A percentile compares a stretch with the other conserved stretches of the same genome.
Evolutionary conservation across 2,113 vertebrate genomes (phyloP).

Genomic region (Eulacestoma nigropectus): DNA sequence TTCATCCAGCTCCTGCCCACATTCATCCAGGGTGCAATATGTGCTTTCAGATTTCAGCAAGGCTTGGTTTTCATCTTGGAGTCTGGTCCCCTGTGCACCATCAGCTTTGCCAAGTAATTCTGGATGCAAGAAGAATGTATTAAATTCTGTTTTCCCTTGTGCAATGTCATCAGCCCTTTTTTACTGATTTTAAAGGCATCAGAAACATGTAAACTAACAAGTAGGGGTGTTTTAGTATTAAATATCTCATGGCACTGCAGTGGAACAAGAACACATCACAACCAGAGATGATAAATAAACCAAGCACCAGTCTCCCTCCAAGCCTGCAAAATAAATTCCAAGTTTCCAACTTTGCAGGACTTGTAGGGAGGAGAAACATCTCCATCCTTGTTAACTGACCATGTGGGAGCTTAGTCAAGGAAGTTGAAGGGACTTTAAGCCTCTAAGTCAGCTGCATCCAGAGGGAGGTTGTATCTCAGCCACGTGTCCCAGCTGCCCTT

Average conservation of each 20-base stretch:
- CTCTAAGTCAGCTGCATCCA: not conserved
- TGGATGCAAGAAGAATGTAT: not conserved
- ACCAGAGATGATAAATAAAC: not conserved
- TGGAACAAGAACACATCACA: not conserved
- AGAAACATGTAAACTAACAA: not conserved
- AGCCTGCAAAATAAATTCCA: not conserved
- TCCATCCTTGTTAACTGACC: not conserved
- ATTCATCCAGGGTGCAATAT: not conserved
- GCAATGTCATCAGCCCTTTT: not conserved
- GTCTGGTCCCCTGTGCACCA: not conserved
- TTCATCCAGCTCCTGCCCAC: conserved; percentile 38
- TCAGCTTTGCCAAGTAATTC: not conserved
- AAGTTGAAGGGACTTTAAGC: not conserved
- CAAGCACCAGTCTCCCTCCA: not conserved
- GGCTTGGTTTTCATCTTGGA: not conserved
- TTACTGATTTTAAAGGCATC: not conserved
- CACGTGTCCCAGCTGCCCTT: accelerated
- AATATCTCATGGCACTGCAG: not conserved
- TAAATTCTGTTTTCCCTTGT: not conserved
- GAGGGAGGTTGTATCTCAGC: not conserved
- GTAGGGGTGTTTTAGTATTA: not conserved
- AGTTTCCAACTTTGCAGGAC: not conserved
- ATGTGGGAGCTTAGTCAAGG: not conserved
- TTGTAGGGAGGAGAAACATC: not conserved
- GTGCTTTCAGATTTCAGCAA: not conserved